Conservation (phyloP, 2,113 vertebrate genomes). For the Pseudolaguvia tuberculata region DNA sequence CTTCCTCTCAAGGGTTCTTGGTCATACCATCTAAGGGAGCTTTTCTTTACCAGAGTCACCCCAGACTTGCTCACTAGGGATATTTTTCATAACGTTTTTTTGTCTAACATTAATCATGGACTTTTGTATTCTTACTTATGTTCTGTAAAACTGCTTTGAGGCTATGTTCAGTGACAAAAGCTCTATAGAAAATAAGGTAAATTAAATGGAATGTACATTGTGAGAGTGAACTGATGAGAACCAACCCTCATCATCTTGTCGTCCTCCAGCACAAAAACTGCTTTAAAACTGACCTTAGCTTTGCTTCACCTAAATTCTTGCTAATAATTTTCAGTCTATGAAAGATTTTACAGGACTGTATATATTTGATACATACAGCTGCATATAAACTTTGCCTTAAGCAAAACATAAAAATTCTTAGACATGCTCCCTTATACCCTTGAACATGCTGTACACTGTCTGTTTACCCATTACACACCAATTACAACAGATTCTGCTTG, state of each 20-base stretch:
- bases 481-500: slow-evolving; percentile 58
- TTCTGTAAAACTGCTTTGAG: no score
- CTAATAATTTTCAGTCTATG: slow-evolving; percentile 6
- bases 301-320: not conserved
- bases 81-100: no score
- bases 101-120: no score
- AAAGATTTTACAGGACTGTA: not conserved
- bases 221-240: not conserved
- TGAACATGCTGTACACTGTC: slow-evolving; percentile 38
- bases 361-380: slow-evolving; percentile 13
- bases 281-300: not conserved
- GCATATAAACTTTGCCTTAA: slow-evolving; percentile 9
- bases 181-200: no score
- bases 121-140: no score
- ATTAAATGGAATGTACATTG: no score
- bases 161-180: no score
- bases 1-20: no score
- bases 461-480: slow-evolving; percentile 58
- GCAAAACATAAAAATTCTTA: not conserved
- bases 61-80: no score
- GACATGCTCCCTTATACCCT: not conserved
- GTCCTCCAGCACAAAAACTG: not conserved
- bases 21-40: no score
- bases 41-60: no score
- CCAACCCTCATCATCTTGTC: not conserved